Conservation (phyloP, 2,113 vertebrate species). For the Pedionomus torquatus region DNA sequence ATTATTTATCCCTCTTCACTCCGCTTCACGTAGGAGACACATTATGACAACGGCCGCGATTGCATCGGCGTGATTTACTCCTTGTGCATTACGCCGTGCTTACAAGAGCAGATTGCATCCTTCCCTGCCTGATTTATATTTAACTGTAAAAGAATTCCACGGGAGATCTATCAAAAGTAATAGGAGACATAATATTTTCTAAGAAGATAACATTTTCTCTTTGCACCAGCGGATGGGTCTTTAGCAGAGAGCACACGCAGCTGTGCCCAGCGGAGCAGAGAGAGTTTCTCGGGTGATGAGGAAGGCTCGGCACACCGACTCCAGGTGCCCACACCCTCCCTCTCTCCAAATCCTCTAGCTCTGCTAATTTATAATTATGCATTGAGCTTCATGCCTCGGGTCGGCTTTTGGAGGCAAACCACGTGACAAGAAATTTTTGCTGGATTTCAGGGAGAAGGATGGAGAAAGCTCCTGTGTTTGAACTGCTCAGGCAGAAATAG, state of each 20-base stretch:
- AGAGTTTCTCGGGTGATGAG: not conserved
- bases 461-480: not conserved
- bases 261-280: constrained; percentile 28
- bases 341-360: not conserved
- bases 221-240: constrained; percentile 45
- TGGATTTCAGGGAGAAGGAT: not conserved
- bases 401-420: not conserved
- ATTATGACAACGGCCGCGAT: not conserved
- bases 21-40: not conserved
- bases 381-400: not conserved
- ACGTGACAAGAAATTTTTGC: not conserved
- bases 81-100: constrained; percentile 44
- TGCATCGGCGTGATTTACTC: constrained; percentile 54
- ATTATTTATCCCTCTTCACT: constrained; percentile 21
- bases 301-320: not conserved
- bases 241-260: constrained; percentile 3
- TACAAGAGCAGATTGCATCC: constrained; percentile 61
- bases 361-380: not conserved
- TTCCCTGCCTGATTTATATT: constrained; percentile 51
- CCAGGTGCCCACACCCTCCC: not conserved
- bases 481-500: not conserved
- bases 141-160: constrained; percentile 57
- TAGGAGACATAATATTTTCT: constrained; percentile 39
- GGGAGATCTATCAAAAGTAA: constrained; percentile 61
- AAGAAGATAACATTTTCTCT: constrained; percentile 45